Base-by-base conservation (phyloP, 2,888 invertebrate species). In the Tholera decimalis region DNA sequence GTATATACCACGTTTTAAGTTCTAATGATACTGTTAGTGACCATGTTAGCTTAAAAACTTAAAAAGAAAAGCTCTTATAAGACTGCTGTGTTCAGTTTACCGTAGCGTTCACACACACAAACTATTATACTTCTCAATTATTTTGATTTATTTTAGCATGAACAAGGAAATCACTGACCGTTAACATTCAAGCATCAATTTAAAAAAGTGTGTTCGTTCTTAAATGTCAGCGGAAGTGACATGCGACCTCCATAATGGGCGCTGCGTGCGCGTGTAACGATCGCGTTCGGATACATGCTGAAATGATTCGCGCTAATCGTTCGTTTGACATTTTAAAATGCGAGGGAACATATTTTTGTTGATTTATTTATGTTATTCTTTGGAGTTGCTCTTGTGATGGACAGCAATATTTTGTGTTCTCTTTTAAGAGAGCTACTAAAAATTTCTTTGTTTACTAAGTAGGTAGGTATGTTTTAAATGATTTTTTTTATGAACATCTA, bases 141-240 rank as follows among this genome's bases (percentile, higher is more conserved):
- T 56, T 37, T 8, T 75, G 49, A 60, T 60, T 75, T 68, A 67
- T 79, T 74, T 54, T 64, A 43, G 62, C 53, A 69, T 55, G 51
- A 47, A 50, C 65, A 67, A 66, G 44, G 33, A 75, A 73, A 70
- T 72, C 76, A 72, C 66, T 66, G 71, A 2, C 60, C 79, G 62
- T 78, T 64, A 66, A 72, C 46, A 62, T 66, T 58, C 26, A 26
- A 41, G 43, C 41, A 41, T 33, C 37, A 64, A 64, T 71, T 73
- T 68, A 65, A 64, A 69, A 46, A 64, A 72, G 44, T 56, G 51
- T 57, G 61, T 76, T 69, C 47, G 35, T 63, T 85, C 83, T 85
- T 76, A 88, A 89, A 84, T 89, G 88, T 89, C 89, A 89, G 66
- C 87, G 88, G 89, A 89, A 85, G 84, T 85, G 85, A 75, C 78